Percentiles rank a stretch among this genome's conserved stretches.
phyloP scores from a whole-genome alignment of 37 sponge, comb jelly and placozoan species.

The Petrosia ficiformis region DNA sequence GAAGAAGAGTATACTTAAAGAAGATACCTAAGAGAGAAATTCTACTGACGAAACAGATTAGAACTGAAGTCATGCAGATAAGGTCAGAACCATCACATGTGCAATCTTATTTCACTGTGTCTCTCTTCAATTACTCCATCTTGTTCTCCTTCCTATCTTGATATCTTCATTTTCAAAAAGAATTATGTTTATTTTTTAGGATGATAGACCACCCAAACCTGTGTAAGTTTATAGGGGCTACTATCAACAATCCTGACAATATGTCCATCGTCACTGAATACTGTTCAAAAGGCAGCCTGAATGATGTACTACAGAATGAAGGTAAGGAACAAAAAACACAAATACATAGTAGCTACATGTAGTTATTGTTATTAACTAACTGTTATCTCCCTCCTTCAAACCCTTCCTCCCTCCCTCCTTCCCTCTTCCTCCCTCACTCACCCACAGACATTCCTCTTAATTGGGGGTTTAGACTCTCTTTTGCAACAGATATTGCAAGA shows the following conservation, averaged over 20 bases:
- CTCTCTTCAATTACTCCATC: no score
- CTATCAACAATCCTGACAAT: constrained; percentile 29
- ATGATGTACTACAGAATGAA: constrained; percentile 91
- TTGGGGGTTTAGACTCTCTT: constrained; percentile 89
- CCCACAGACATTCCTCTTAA: constrained; percentile 72
- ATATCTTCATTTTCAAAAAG: background rate
- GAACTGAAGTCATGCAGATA: constrained; percentile 78
- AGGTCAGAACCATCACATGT: constrained; percentile 50
- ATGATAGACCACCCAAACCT: constrained; percentile 82
- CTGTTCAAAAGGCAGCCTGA: constrained; percentile 89
- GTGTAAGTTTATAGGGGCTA: constrained; percentile 86
- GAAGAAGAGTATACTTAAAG: constrained; percentile 81
- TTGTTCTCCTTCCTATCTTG: background rate
- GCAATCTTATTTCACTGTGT: no score
- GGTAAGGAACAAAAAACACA: background rate
- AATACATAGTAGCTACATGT: no score
- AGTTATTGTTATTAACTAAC: no score
- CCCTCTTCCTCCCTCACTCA: background rate
- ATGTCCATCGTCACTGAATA: constrained; percentile 80
- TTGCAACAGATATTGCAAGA: constrained; percentile 81
- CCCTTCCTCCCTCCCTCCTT: background rate
- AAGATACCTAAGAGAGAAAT: constrained; percentile 40
- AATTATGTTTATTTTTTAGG: constrained; percentile 21
- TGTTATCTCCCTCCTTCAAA: background rate
- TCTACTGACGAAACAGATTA: constrained; percentile 34